Evolutionary conservation across 2,797 vertebrate species (phyloP).

Genomic region (Pogonophryne albipinna): DNA sequence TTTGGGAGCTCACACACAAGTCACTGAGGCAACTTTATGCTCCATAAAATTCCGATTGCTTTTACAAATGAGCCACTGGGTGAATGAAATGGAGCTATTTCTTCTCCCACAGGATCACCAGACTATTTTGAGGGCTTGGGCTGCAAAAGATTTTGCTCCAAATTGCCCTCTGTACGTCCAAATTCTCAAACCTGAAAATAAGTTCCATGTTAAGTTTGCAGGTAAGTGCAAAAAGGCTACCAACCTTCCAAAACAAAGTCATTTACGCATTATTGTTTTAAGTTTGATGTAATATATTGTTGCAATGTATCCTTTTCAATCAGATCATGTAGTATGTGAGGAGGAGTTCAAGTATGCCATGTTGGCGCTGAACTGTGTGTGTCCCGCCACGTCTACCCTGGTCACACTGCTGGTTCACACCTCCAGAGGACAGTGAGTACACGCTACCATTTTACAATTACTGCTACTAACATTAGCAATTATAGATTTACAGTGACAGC

Average conservation of each 20-base stretch:
- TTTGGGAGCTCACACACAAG: background rate
- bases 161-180: conserved; percentile 98
- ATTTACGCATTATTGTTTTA: background rate
- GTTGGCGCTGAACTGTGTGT: conserved; percentile 98
- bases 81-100: conserved; percentile 11
- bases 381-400: conserved; percentile 97
- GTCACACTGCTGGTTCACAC: conserved; percentile 98
- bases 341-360: conserved; percentile 99
- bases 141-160: conserved; percentile 98
- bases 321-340: conserved; percentile 99
- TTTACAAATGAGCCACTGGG: conserved; percentile 23
- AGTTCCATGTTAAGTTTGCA: conserved; percentile 99
- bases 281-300: background rate
- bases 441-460: background rate
- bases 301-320: conserved; percentile 5
- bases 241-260: background rate
- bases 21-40: conserved; percentile 24
- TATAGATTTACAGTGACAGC: background rate
- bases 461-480: background rate
- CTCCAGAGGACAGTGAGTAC: conserved; percentile 98
- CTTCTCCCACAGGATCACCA: conserved; percentile 91
- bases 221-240: conserved; percentile 81
- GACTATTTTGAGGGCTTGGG: conserved; percentile 98
- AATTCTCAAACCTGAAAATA: conserved; percentile 98
- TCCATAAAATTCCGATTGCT: conserved; percentile 39